Evolutionary conservation across 2,888 invertebrate species (phyloP), one percentile per base, ranked within the genome.

Genomic region (Halictus ligatus): DNA sequence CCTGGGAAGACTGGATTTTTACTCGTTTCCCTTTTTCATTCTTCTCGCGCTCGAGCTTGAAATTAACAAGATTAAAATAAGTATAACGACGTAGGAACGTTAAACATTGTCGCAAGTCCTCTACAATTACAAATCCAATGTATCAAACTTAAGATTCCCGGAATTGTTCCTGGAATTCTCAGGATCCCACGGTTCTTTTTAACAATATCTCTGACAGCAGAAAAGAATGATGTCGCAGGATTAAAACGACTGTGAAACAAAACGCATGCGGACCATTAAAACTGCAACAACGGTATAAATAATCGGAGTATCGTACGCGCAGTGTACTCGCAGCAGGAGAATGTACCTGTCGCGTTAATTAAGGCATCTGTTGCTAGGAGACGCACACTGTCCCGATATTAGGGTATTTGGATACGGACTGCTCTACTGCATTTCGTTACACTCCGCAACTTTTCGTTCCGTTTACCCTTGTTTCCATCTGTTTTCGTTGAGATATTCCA

Each of bases 341-440:
- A 6, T 3, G 25, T 60, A 60, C 60, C 25, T 60, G 60, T 60
- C 60, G 60, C 60, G 25, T 25, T 60, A 60, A 60, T 60, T 25
- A 60, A 25, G 13, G 60, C 60, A 60, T 60, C 25, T 60, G 60
- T 60, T 60, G 60, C 60, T 60, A 60, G 13, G 60, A 13, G 25
- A 60, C 60, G 25, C 60, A 60, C 60, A 10, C 13, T 60, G 13
- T 13, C 25, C 60, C 13, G 25, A 60, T 60, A 60, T 60, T 60
- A 60, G 25, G 13, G 0, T 60, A 60, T 60, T 60, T 25, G 60
- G 25, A 60, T 25, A 58, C 58, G 58, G 58, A 13, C 60, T 25
- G 60, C 60, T 60, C 60, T 60, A 60, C 60, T 6, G 60, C 13
- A 25, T 60, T 60, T 60, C 25, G 67, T 67, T 67, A 73, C 48